phyloP scores from a whole-genome alignment of 2,888 invertebrate genomes.

The Cerceris ruficornis region DNA sequence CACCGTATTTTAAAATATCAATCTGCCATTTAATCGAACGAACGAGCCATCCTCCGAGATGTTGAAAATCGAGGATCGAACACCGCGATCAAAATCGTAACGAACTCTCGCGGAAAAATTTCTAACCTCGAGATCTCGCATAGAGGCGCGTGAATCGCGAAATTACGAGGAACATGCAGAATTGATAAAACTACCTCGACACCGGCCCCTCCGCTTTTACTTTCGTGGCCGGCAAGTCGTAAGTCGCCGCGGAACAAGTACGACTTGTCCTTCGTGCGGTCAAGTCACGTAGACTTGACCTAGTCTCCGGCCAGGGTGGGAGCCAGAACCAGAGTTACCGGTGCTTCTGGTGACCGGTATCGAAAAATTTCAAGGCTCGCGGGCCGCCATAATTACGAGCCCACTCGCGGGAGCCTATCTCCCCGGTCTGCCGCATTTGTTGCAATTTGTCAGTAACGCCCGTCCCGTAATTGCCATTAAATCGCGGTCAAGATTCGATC shows the following conservation, averaged over 20 bases:
- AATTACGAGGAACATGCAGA: neutral
- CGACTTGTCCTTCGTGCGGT: conserved; percentile 68
- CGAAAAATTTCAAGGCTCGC: conserved; percentile 62
- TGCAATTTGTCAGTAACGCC: conserved; percentile 72
- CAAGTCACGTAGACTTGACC: conserved; percentile 70
- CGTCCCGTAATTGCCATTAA: conserved; percentile 76
- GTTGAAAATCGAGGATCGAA: neutral
- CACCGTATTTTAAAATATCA: conserved; percentile 36
- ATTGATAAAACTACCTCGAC: conserved; percentile 2
- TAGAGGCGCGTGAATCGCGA: neutral
- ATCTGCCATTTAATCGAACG: conserved; percentile 32
- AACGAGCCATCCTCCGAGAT: conserved; percentile 15
- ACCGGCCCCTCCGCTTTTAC: conserved; percentile 51
- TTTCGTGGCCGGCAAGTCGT: conserved; percentile 55
- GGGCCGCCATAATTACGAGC: conserved; percentile 57
- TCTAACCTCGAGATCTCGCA: too few relatives aligned
- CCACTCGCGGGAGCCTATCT: conserved; percentile 19
- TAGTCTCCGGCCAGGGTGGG: conserved; percentile 56
- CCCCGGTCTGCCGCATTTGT: conserved; percentile 64
- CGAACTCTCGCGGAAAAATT: too few relatives aligned
- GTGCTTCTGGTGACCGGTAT: conserved; percentile 57
- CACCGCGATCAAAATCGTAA: too few relatives aligned
- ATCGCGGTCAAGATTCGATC: conserved; percentile 74
- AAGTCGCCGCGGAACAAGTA: conserved; percentile 61
- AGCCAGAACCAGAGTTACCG: conserved; percentile 67